phyloP scores from a whole-genome alignment of 35 echinoderm and acorn worm species.

The Heliocidaris erythrogramma region DNA sequence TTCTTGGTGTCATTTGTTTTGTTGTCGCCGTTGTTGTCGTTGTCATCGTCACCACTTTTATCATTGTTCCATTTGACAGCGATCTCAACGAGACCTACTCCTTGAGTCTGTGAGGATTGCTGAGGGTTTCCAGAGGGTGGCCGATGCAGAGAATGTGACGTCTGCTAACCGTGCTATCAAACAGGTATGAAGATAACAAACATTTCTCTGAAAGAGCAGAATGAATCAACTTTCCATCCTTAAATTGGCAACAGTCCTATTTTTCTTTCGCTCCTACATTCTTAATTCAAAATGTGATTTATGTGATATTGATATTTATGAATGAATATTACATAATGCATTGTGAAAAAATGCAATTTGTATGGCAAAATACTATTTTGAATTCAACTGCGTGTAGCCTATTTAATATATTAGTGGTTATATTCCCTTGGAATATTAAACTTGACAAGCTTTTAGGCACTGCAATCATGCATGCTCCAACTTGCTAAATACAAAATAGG shows the following conservation, averaged over 20 bases:
- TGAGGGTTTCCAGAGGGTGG: slow-evolving; percentile 71
- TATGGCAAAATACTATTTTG: not conserved
- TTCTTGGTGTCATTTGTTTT: too few relatives aligned
- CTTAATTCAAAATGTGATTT: not conserved
- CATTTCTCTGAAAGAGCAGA: not conserved
- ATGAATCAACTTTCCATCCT: not conserved
- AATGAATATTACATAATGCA: not conserved
- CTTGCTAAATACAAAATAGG: too few relatives aligned
- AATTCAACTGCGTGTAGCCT: not conserved
- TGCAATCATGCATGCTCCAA: too few relatives aligned
- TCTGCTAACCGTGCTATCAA: slow-evolving; percentile 77
- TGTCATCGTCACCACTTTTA: not conserved
- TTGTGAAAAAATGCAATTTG: not conserved
- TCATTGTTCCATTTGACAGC: slow-evolving; percentile 59
- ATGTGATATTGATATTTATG: not conserved
- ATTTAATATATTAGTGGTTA: not conserved
- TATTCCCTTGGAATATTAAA: too few relatives aligned
- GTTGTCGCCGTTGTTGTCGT: not conserved
- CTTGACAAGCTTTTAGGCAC: too few relatives aligned
- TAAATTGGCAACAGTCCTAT: not conserved
- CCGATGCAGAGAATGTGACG: slow-evolving; percentile 60
- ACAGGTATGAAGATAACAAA: slow-evolving; percentile 55
- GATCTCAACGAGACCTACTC: slow-evolving; percentile 73
- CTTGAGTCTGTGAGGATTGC: slow-evolving; percentile 76
- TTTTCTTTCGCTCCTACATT: not conserved